These are phyloP conservation scores for Glaucidium brasilianum DNA, from an alignment of 2,113 vertebrate genomes.

Conservation along the genomic window DNA sequence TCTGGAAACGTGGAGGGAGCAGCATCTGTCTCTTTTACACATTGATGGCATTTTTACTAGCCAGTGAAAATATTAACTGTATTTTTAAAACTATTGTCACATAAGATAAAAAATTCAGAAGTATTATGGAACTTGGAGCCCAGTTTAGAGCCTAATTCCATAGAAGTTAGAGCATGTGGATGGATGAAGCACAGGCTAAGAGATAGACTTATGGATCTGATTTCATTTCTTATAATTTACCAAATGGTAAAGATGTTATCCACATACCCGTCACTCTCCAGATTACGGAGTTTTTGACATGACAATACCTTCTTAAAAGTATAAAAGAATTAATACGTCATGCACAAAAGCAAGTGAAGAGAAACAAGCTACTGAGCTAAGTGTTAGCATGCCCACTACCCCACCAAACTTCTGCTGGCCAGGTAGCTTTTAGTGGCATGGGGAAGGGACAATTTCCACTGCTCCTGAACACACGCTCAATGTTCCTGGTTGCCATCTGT, in stretches of 20 bases:
- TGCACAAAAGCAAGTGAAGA: neutral
- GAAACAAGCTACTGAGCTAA: neutral
- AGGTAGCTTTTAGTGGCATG: neutral
- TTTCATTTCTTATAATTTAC: neutral
- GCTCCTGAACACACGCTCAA: neutral
- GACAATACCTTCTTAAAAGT: neutral
- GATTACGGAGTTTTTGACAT: neutral
- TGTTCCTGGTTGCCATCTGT: neutral
- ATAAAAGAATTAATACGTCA: neutral
- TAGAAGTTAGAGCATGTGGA: neutral
- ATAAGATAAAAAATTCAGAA: neutral
- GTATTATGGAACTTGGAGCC: neutral
- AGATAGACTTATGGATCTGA: fast-evolving
- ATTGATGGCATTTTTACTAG: neutral
- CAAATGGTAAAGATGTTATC: neutral
- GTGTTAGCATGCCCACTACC: neutral
- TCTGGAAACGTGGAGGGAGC: neutral
- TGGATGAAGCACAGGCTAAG: neutral
- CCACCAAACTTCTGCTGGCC: neutral
- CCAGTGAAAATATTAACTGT: neutral
- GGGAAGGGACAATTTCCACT: neutral
- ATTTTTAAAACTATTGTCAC: neutral
- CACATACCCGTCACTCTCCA: too few relatives aligned
- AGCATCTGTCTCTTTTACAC: neutral
- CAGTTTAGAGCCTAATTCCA: neutral